These are phyloP conservation scores for Stegostoma tigrinum DNA, from an alignment of 2,113 vertebrate species.

Conservation along the genomic window DNA sequence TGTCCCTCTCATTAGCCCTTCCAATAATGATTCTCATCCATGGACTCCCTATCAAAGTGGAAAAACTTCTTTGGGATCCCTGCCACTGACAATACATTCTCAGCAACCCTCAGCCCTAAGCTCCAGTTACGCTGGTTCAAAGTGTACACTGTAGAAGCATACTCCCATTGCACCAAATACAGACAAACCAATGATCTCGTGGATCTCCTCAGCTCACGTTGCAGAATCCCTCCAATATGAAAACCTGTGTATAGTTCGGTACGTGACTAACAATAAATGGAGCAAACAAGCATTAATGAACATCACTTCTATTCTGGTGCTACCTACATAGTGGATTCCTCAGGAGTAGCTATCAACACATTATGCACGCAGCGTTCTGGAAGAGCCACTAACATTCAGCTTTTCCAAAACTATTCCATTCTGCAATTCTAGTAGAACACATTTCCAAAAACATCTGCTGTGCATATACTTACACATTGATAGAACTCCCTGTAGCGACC, in stretches of 20 bases:
- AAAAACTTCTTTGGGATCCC: neutral
- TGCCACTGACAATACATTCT: neutral
- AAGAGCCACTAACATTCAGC: too few relatives aligned
- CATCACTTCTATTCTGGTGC: neutral
- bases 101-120: neutral
- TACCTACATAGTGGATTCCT: neutral
- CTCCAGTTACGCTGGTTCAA: neutral
- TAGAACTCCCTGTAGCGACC: conserved; percentile 93
- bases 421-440: neutral
- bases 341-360: neutral
- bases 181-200: neutral
- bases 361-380: neutral
- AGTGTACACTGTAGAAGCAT: neutral
- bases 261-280: neutral
- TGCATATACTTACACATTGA: conserved; percentile 80
- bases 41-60: neutral
- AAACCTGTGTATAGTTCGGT: neutral
- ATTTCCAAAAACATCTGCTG: neutral
- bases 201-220: neutral
- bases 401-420: too few relatives aligned
- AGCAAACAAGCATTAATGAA: neutral
- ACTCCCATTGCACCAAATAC: neutral
- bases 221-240: neutral
- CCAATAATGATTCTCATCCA: neutral
- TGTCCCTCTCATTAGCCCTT: neutral